Base-by-base conservation (phyloP, 2,888 invertebrate species). In the Pollenia griseotomentosa region DNA sequence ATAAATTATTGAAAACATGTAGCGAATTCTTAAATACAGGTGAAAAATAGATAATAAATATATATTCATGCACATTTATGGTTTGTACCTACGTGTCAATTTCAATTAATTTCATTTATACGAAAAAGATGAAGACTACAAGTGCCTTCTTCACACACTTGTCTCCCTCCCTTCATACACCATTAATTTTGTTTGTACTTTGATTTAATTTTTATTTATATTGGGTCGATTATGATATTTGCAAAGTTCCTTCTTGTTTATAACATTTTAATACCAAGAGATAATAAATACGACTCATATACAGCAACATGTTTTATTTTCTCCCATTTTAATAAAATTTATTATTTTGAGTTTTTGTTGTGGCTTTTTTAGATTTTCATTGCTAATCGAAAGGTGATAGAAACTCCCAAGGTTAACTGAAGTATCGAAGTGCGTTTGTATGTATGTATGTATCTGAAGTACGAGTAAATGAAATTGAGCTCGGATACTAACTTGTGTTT, bases 361-460 rank as follows among this genome's bases (percentile, higher is more conserved):
- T 14, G 14, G 14, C 12, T 46, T n/a, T 74, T 65, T 23, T 46
- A 33, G 2, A 16, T 66, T 88, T 83, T 86, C 81, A 88, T 83
- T 81, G 84, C 82, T 84, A 79, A 87, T 83, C 80, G 90, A 90
- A 90, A 91, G 88, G 88, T 88, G 89, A 91, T 89, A 90, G 90
- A 90, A 88, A 89, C 86, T 78, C 77, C 88, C 90, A 89, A 90
- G 90, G 89, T 88, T 88, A 80, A 2, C 51, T 33, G 11, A 68
- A 63, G 44, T 42, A 12, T 44, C 55, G 40, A 5, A 51, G 33
- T 70, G 33, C n/a, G 48, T 51, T 51, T 63, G 42, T 42, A 40
- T 23, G 23, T 11, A 10, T 53, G 51, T 23, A 68, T 23, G 53
- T 44, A n/a, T 71, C 44, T 65, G n/a, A 66, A 40, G 33, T 33